A percentile compares a stretch with the other conserved stretches of the same genome.
Conservation (phyloP, 2,888 invertebrate species). For the Scelioninae gen. 1 region DNA sequence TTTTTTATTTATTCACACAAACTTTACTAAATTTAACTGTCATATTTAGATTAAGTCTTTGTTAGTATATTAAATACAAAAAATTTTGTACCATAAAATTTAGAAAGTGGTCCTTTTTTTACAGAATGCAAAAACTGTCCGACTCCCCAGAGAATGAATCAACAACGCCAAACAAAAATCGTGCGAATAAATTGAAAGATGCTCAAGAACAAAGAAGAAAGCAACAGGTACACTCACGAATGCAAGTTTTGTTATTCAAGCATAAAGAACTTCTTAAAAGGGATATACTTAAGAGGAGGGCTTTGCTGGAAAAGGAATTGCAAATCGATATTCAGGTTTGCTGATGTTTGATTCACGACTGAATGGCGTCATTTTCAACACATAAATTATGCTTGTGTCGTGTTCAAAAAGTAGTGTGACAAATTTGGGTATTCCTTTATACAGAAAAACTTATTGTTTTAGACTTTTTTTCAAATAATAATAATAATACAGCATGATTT, state of each 20-base stretch:
- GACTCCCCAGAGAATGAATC: conserved; percentile 78
- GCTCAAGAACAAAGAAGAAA: conserved; percentile 86
- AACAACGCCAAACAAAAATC: conserved; percentile 78
- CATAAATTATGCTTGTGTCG: conserved; percentile 60
- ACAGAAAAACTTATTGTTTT: background rate
- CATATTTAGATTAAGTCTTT: too few species aligned
- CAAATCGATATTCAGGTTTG: conserved; percentile 94
- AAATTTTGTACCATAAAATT: background rate
- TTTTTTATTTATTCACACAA: too few species aligned
- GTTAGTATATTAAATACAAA: too few species aligned
- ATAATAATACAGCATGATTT: conserved; percentile 50
- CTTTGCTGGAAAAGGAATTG: conserved; percentile 93
- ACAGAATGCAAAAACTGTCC: conserved; percentile 76
- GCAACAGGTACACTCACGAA: conserved; percentile 85
- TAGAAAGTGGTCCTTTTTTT: conserved; percentile 5
- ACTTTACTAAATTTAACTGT: too few species aligned
- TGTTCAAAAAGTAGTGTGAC: background rate
- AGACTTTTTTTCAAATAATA: background rate
- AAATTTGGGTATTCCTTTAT: background rate
- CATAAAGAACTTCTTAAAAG: conserved; percentile 97
- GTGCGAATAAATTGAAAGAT: conserved; percentile 83
- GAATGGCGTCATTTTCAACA: conserved; percentile 59
- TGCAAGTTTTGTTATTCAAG: conserved; percentile 91
- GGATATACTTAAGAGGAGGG: conserved; percentile 95
- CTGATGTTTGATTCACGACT: conserved; percentile 54